Base-by-base conservation (phyloP, 2,113 vertebrate genomes). In the Campylomormyrus tamandua region DNA sequence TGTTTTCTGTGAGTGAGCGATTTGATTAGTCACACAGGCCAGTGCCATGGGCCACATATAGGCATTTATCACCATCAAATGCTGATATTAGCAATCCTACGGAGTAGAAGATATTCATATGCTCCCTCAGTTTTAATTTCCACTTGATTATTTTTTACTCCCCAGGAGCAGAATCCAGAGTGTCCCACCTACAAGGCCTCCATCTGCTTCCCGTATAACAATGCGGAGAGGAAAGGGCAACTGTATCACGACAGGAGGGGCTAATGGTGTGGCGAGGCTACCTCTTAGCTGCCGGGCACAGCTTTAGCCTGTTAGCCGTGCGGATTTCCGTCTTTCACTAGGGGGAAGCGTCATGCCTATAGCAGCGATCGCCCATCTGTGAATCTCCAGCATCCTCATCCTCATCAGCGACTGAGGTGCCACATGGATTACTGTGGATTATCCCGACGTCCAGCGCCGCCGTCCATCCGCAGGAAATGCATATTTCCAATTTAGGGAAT, bases 151-250 rank as follows among this genome's bases (percentile, higher is more conserved):
- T 92, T 93, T 42, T 91, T 58, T 91, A 90, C 90, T 93, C 93
- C 88, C 90, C 35, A 53, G 92, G 92, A 96, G 93, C 95, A 96
- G 94, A 95, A 95, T 94, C 93, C 90, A 56, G 92, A 92, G 89
- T 95, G 93, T 95, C 92, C 96, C 95, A 96, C 96, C 96, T 96
- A 95, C 93, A 94, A 95, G 93, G 94, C 80, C 92, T 95, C 96
- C 96, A 96, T 96, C 96, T 96, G 96, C 92, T 96, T 93, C 90
- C 88, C 89, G 90, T 90, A 92, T 93, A 92, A 84, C 50, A 27
- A 80, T 84, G 77, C 89, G 85, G 80, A 58, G 27, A 85, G 39
- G 53, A 83, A 89, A 85, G 89, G 89, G 77, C 80, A 35, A 62
- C 50, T 35, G 89, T 45, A 85, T 85, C 11, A 48, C 31, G 21